Evolutionary conservation across 64 coral and sea anemone genomes (phyloP).

Genomic region (Hydrozoanthus tunicans): DNA sequence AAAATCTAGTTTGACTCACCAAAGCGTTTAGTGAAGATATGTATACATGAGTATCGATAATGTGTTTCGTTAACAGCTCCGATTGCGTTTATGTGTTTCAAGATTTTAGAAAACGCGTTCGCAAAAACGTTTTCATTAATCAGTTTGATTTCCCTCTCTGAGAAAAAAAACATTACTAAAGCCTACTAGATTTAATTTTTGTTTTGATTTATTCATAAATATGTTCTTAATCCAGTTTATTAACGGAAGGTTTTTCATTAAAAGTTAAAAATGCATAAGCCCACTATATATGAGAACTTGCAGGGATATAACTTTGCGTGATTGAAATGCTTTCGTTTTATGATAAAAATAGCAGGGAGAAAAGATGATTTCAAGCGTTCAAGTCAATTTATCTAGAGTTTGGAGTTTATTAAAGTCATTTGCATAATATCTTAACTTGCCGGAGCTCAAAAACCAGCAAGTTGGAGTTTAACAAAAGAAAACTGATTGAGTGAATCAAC

Average conservation of each 20-base stretch:
- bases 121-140: not conserved
- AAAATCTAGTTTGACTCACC: not conserved
- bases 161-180: constrained; percentile 26
- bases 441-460: constrained; percentile 2
- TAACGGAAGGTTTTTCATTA: not conserved
- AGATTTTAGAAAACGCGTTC: not conserved
- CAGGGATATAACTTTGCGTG: too few relatives aligned
- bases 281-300: too few relatives aligned
- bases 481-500: constrained; percentile 40
- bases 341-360: not conserved
- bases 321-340: not conserved
- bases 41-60: not conserved
- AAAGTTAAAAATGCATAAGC: not conserved
- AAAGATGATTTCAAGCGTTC: not conserved
- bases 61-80: not conserved
- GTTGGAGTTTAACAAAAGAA: constrained; percentile 43
- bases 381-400: constrained; percentile 37
- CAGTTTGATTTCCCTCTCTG: constrained; percentile 40
- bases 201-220: constrained; percentile 59
- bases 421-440: constrained; percentile 61
- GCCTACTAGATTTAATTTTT: constrained; percentile 33
- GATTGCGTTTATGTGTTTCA: not conserved
- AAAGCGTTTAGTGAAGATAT: not conserved
- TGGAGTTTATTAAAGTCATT: constrained; percentile 28
- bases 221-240: constrained; percentile 3